A percentile compares a stretch with the other conserved stretches of the same genome.
Conservation (phyloP, 2,113 vertebrate genomes). For the Promerops cafer region DNA sequence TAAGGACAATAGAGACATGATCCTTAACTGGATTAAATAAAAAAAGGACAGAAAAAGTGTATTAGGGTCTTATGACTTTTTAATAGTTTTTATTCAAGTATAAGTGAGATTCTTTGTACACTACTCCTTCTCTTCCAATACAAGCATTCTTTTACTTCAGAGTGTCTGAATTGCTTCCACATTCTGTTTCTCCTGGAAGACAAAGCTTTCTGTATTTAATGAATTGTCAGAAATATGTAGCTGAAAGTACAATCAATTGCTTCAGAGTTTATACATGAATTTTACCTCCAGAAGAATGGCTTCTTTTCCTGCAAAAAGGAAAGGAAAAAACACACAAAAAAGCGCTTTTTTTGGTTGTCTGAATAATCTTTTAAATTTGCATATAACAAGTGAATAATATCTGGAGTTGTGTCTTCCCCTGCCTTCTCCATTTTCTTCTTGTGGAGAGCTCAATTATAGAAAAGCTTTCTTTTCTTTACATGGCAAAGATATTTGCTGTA, state of each 20-base stretch:
- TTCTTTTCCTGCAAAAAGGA: neutral
- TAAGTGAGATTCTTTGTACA: neutral
- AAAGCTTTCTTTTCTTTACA: neutral
- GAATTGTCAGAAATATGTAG: neutral
- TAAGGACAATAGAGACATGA: neutral
- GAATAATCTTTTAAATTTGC: neutral
- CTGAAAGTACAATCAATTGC: neutral
- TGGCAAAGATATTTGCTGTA: neutral
- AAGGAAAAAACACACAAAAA: neutral
- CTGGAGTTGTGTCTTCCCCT: neutral
- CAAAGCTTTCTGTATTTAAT: neutral
- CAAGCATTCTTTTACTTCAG: neutral
- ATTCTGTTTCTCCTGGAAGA: neutral
- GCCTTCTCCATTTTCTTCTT: neutral
- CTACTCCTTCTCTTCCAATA: neutral
- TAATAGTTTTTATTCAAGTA: neutral
- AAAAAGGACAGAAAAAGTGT: neutral
- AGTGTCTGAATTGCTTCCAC: neutral
- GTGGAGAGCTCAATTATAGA: neutral
- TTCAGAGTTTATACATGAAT: neutral
- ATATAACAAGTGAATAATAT: neutral
- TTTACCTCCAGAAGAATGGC: neutral
- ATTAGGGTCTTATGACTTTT: neutral
- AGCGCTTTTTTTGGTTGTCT: neutral
- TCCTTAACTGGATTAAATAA: neutral